Base-by-base conservation (phyloP, 1,140 invertebrate species). In the Lordiphosa mommai region DNA sequence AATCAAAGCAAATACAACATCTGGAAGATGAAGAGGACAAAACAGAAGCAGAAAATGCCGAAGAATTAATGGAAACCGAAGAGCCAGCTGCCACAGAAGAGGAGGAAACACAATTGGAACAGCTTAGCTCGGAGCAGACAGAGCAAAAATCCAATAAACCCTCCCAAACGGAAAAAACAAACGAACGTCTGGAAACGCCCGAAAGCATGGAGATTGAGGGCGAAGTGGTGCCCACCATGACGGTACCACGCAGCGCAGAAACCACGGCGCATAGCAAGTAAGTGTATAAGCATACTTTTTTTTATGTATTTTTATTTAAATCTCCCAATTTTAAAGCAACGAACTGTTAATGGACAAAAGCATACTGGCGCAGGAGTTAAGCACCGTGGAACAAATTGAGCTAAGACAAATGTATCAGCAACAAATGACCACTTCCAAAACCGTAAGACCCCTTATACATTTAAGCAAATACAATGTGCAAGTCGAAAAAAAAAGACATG, bases 121-220 rank as follows among this genome's bases (percentile, higher is more conserved):
- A 91, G 61, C 88, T 92, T 73, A 71, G 91, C 8, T 90, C 91
- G 36, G 89, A 92, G 56, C 88, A 91, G 63, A 89, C 90, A 41
- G 88, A 91, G 43, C 36, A 90, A 61, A 86, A 91, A 72, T 80
- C 87, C 0, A 89, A 92, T 2, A 90, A 92, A 61, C 74, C 90
- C 12, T 89, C 89, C 0, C 90, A 91, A 27, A 90, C 90, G 12
- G 90, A 90, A 1, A 89, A 91, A 10, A 88, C 88, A 0, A 73
- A 87, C 13, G 89, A 88, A 46, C 64, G 88, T 4, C 6, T 70
- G 60, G 57, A 88, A 87, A 58, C 89, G 80, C 65, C 73, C 61
- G 63, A 91, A 89, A 12, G 29, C 73, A 84, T 94, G 20, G 93
- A 95, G 55, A 90, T 96, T 8, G 95, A 96, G 69, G 96, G 96